Conservation (phyloP, 64 coral and sea anemone species). For the Pachyseris speciosa region DNA sequence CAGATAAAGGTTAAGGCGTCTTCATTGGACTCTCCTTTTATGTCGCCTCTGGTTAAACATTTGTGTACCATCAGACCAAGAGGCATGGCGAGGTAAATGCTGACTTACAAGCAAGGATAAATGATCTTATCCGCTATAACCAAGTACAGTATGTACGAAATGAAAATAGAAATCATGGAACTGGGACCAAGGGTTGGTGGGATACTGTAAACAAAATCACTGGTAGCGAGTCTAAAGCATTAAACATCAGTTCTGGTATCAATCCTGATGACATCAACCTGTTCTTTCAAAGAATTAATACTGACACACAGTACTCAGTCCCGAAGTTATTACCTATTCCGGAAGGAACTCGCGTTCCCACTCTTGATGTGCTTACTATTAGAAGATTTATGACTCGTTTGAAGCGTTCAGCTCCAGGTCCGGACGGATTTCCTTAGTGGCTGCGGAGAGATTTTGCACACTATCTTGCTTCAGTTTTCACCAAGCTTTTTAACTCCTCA, state of each 20-base stretch:
- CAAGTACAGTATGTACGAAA: constrained; percentile 17
- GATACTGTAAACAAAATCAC: constrained; percentile 46
- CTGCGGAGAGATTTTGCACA: constrained; percentile 57
- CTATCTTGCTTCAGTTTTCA: constrained; percentile 50
- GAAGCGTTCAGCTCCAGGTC: constrained; percentile 54
- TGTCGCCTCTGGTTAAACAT: constrained; percentile 67
- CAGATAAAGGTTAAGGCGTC: constrained; percentile 68
- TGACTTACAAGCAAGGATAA: constrained; percentile 43
- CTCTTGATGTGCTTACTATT: constrained; percentile 36
- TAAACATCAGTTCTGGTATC: constrained; percentile 18
- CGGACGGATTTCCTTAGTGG: constrained; percentile 53
- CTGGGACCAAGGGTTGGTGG: constrained; percentile 22
- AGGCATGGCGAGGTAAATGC: background rate
- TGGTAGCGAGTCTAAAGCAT: background rate
- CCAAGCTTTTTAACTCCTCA: constrained; percentile 26
- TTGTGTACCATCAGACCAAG: constrained; percentile 34
- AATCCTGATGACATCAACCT: constrained; percentile 5
- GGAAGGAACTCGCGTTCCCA: constrained; percentile 30
- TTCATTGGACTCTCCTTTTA: constrained; percentile 62
- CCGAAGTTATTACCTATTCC: constrained; percentile 53
- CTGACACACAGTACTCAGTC: constrained; percentile 6
- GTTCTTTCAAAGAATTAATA: constrained; percentile 19
- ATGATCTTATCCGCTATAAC: constrained; percentile 20
- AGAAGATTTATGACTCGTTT: constrained; percentile 10
- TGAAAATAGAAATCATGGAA: constrained; percentile 1